A percentile compares a stretch with the other conserved stretches of the same genome.
Evolutionary conservation across 2,113 vertebrate genomes (phyloP).

Genomic region (Castor canadensis): DNA sequence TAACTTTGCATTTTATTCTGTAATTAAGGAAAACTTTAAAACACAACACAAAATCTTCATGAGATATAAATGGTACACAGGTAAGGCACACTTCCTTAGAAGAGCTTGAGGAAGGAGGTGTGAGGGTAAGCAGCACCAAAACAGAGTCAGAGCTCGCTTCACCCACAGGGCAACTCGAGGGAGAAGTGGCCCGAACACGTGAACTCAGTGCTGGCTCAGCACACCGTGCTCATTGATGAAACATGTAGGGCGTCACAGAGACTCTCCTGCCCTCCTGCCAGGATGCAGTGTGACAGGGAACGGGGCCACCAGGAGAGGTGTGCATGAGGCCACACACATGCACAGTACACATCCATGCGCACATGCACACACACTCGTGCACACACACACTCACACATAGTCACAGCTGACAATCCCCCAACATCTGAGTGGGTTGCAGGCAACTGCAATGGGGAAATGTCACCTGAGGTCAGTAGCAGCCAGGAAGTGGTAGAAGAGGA

Average conservation of each 20-base stretch:
- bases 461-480: rapidly evolving
- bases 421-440: not conserved
- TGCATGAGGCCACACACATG: not conserved
- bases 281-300: rapidly evolving
- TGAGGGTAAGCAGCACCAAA: not conserved
- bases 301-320: not conserved
- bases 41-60: not conserved
- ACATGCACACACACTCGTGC: not conserved
- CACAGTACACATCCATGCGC: not conserved
- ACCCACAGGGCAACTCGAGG: not conserved
- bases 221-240: not conserved
- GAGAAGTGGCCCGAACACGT: rapidly evolving
- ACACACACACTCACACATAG: not conserved
- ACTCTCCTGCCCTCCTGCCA: not conserved
- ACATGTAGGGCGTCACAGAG: not conserved
- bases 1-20: not conserved
- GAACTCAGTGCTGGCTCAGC: rapidly evolving
- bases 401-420: no score
- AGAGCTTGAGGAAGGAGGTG: not conserved
- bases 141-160: not conserved
- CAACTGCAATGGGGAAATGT: no score
- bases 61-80: not conserved
- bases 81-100: not conserved
- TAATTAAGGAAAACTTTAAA: not conserved
- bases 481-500: not conserved